Conservation (phyloP, 2,888 invertebrate genomes). For the Lacanobia oleracea region DNA sequence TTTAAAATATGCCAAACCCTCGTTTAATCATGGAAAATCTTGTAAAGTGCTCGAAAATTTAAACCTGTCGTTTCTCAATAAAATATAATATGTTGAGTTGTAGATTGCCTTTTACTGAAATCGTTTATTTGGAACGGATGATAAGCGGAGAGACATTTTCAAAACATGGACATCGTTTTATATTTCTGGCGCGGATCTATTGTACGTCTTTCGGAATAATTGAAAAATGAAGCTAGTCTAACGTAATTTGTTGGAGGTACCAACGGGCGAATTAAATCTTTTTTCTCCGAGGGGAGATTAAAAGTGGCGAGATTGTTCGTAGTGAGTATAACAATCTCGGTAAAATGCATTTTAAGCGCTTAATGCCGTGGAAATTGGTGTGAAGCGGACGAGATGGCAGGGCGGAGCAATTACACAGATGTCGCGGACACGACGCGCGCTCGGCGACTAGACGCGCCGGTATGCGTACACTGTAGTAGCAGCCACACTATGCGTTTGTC, state of each 20-base stretch:
- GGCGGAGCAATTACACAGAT: constrained; percentile 85
- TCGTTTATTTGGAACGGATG: constrained; percentile 57
- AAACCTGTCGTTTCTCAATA: constrained; percentile 43
- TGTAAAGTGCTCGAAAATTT: constrained; percentile 50
- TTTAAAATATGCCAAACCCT: constrained; percentile 48
- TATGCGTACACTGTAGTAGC: neutral
- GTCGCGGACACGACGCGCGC: constrained; percentile 73
- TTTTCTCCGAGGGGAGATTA: constrained; percentile 70
- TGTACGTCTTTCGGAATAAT: constrained; percentile 20
- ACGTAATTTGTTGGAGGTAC: constrained; percentile 26
- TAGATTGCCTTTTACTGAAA: constrained; percentile 54
- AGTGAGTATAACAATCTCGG: constrained; percentile 82
- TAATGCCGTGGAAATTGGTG: constrained; percentile 86
- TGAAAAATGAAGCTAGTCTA: constrained; percentile 43
- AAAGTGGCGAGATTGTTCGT: constrained; percentile 76
- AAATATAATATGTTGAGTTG: constrained; percentile 54
- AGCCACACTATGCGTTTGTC: constrained; percentile 4
- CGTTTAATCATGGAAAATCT: constrained; percentile 52
- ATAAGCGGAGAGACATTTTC: constrained; percentile 15
- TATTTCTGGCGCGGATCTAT: neutral
- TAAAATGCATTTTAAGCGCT: constrained; percentile 86
- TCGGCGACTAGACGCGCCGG: constrained; percentile 55
- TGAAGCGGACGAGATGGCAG: constrained; percentile 80
- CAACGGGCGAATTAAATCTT: constrained; percentile 68
- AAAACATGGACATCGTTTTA: constrained; percentile 28